Conservation (phyloP, 2,113 vertebrate genomes). For the Otocyon megalotis region DNA sequence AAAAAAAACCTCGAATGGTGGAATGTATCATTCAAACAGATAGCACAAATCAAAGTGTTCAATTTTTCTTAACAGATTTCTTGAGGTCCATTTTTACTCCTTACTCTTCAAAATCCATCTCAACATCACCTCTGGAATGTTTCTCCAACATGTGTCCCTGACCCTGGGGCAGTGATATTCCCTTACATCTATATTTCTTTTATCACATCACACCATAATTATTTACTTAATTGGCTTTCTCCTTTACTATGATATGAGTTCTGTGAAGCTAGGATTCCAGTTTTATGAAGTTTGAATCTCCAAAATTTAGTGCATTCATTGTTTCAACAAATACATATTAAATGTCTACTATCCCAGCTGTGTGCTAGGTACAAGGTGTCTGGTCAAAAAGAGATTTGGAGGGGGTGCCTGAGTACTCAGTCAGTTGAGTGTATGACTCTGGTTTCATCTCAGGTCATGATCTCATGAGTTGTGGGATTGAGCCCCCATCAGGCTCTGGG, state of each 20-base stretch:
- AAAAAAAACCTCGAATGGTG: not conserved
- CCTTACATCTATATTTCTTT: not conserved
- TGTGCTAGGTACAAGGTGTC: not conserved
- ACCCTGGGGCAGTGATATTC: not conserved
- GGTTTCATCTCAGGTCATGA: too few relatives aligned
- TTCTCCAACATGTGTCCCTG: not conserved
- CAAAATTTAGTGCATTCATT: not conserved
- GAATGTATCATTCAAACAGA: not conserved
- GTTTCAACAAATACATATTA: not conserved
- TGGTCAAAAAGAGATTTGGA: not conserved
- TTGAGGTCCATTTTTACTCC: not conserved
- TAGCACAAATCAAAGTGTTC: not conserved
- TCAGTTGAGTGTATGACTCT: too few relatives aligned
- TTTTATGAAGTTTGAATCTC: conserved; percentile 33
- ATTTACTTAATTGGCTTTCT: not conserved
- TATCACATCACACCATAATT: not conserved
- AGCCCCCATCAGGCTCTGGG: not conserved
- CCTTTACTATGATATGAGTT: conserved; percentile 21
- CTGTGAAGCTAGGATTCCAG: not conserved
- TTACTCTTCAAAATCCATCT: conserved; percentile 9
- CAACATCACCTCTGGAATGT: not conserved
- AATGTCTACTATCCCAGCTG: not conserved
- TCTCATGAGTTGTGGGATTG: too few relatives aligned
- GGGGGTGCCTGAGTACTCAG: not conserved
- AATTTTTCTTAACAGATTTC: not conserved